These are phyloP conservation scores for Zygogramma bicolorata DNA, from an alignment of 2,888 invertebrate species.

Conservation along the genomic window DNA sequence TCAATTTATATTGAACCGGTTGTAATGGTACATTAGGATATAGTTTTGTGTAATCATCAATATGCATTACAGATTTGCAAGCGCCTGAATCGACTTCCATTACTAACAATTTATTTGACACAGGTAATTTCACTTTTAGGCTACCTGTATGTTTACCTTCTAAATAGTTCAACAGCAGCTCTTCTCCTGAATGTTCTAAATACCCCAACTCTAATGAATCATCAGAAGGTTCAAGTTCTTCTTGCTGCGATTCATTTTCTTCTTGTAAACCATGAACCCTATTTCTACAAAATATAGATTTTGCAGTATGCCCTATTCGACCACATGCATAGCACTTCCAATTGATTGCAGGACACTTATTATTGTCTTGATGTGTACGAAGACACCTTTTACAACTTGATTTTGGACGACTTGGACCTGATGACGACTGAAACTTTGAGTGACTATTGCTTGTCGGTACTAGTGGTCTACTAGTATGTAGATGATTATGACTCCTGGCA, in stretches of 20 bases:
- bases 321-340: constrained; percentile 27
- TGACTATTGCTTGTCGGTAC: no score
- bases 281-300: constrained; percentile 24
- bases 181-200: neutral
- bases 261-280: no score
- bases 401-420: neutral
- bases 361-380: constrained; percentile 14
- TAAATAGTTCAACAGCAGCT: neutral
- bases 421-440: no score
- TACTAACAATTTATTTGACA: constrained; percentile 4
- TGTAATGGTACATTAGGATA: constrained; percentile 13
- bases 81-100: constrained; percentile 23
- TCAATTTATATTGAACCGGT: constrained; percentile 5
- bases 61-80: constrained; percentile 10
- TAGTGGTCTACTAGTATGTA: no score
- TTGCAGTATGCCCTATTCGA: constrained; percentile 30
- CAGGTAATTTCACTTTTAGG: constrained; percentile 9
- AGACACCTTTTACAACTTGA: constrained; percentile 15
- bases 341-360: constrained; percentile 30
- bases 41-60: constrained; percentile 4
- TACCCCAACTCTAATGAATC: constrained; percentile 7
- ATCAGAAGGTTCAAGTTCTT: no score
- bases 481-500: no score
- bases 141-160: neutral
- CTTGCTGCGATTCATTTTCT: no score